These are phyloP conservation scores for Nycticorax nycticorax DNA, from an alignment of 2,113 vertebrate genomes.

Conservation along the genomic window DNA sequence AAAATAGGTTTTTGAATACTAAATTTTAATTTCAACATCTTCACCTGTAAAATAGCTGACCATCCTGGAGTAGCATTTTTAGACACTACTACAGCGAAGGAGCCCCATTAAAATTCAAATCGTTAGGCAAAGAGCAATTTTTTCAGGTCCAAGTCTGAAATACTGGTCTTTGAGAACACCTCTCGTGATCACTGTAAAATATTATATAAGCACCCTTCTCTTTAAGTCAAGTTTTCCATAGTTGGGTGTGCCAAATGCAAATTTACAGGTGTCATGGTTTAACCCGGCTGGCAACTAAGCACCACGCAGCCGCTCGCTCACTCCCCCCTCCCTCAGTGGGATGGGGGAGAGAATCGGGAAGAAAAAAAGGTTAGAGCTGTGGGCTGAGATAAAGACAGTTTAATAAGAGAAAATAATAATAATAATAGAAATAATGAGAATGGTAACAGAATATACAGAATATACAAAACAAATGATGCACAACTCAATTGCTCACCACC, in stretches of 20 bases:
- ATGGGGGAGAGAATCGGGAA: too few species aligned
- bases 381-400: too few species aligned
- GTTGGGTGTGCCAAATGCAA: not conserved
- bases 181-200: not conserved
- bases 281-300: too few species aligned
- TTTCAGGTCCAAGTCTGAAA: not conserved
- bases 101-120: not conserved
- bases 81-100: not conserved
- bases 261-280: not conserved
- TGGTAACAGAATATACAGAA: too few species aligned
- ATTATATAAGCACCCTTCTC: not conserved
- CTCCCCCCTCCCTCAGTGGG: too few species aligned
- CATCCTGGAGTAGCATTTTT: not conserved
- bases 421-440: too few species aligned
- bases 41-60: not conserved
- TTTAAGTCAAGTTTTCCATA: not conserved
- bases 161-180: not conserved
- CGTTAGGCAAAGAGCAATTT: not conserved
- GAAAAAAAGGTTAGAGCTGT: too few species aligned
- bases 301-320: too few species aligned
- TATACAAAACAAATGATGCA: too few species aligned
- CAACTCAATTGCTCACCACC: too few species aligned
- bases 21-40: not conserved
- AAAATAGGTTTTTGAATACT: not conserved
- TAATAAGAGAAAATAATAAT: too few species aligned